Conservation (phyloP, 1,140 invertebrate species). For the Trichomalopsis sarcophagae region DNA sequence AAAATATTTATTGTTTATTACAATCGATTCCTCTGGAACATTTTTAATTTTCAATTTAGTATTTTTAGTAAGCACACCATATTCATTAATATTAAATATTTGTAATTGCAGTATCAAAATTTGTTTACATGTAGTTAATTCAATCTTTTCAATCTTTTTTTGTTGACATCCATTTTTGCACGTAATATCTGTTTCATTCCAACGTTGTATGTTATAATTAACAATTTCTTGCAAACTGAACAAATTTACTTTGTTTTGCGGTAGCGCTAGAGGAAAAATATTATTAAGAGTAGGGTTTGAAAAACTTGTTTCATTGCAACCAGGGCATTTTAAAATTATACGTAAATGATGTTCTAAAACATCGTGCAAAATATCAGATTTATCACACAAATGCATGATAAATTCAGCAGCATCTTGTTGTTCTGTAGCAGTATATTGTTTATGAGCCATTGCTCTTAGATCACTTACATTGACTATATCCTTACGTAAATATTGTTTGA, state of each 20-base stretch:
- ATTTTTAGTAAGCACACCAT: background rate
- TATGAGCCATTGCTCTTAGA: background rate
- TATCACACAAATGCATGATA: background rate
- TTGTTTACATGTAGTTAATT: background rate
- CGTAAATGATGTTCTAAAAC: background rate
- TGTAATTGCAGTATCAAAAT: background rate
- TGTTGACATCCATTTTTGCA: background rate
- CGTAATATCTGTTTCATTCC: background rate
- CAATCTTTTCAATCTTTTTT: background rate
- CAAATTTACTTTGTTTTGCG: background rate
- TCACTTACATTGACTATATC: background rate
- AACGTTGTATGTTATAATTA: background rate
- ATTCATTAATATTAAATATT: background rate
- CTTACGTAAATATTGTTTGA: background rate
- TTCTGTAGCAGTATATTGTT: background rate
- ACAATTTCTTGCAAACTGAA: background rate
- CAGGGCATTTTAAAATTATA: background rate
- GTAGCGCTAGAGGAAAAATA: background rate
- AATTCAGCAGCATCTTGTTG: conserved; percentile 15
- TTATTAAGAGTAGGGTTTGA: background rate
- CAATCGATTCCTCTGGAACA: too few relatives aligned
- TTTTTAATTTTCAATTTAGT: too few relatives aligned
- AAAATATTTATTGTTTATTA: too few relatives aligned
- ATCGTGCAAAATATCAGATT: background rate
- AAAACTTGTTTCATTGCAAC: background rate